A percentile compares a stretch with the other conserved stretches of the same genome.
Evolutionary conservation across 2,113 vertebrate species (phyloP).

Genomic region (Nicator chloris): DNA sequence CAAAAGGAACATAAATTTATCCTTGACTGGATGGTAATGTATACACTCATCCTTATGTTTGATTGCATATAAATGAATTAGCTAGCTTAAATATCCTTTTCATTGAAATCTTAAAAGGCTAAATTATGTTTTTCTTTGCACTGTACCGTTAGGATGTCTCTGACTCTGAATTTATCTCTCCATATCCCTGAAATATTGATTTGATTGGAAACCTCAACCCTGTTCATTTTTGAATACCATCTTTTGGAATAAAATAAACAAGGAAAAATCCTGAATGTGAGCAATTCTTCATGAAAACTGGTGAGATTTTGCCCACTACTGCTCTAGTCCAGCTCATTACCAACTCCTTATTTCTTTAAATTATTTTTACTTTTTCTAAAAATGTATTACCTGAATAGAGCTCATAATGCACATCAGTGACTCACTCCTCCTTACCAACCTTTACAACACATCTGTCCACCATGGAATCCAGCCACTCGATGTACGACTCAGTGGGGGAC

Average conservation of each 20-base stretch:
- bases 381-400: neutral
- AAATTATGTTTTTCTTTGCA: neutral
- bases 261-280: neutral
- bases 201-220: neutral
- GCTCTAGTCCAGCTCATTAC: neutral
- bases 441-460: conserved; percentile 97
- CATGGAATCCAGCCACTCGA: conserved; percentile 98
- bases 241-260: neutral
- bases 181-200: neutral
- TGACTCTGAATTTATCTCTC: neutral
- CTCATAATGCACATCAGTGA: neutral
- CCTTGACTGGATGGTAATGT: neutral
- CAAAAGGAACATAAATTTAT: neutral
- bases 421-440: conserved; percentile 74
- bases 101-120: neutral
- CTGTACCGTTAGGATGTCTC: neutral
- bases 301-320: neutral
- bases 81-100: neutral
- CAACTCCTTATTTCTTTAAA: neutral
- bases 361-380: neutral
- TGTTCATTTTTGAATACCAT: neutral
- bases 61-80: neutral
- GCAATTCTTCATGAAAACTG: neutral
- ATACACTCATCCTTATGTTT: neutral
- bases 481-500: conserved; percentile 95